phyloP scores from a whole-genome alignment of 2,113 vertebrate genomes.

The Orthonyx spaldingii region DNA sequence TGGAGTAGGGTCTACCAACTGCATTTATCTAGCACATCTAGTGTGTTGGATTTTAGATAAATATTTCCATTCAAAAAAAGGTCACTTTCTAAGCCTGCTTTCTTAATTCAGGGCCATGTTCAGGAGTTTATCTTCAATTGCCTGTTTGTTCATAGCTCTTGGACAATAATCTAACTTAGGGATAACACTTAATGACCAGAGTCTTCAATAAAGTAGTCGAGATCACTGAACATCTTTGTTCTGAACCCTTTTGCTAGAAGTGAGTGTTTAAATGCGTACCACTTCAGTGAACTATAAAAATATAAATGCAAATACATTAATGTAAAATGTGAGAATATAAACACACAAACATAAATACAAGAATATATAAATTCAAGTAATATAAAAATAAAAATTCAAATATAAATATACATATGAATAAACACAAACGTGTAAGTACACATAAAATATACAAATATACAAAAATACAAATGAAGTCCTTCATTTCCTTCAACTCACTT shows the following conservation, averaged over 20 bases:
- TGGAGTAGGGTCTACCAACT: background rate
- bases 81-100: background rate
- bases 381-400: background rate
- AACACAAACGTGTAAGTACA: background rate
- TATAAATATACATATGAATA: background rate
- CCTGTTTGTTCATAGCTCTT: background rate
- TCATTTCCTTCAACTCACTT: background rate
- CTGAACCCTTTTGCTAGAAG: background rate
- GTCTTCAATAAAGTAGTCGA: background rate
- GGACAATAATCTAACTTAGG: background rate
- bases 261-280: background rate
- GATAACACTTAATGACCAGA: background rate
- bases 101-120: background rate
- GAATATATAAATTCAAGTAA: background rate
- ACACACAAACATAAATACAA: background rate
- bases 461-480: background rate
- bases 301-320: background rate
- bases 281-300: background rate
- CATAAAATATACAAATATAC: background rate
- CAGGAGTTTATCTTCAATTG: background rate
- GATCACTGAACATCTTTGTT: background rate
- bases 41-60: background rate
- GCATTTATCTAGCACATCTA: background rate
- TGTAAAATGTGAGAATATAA: background rate
- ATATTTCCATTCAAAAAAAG: background rate